These are phyloP conservation scores for Ephialtes manifestator DNA, from an alignment of 2,888 invertebrate genomes.

Conservation along the genomic window DNA sequence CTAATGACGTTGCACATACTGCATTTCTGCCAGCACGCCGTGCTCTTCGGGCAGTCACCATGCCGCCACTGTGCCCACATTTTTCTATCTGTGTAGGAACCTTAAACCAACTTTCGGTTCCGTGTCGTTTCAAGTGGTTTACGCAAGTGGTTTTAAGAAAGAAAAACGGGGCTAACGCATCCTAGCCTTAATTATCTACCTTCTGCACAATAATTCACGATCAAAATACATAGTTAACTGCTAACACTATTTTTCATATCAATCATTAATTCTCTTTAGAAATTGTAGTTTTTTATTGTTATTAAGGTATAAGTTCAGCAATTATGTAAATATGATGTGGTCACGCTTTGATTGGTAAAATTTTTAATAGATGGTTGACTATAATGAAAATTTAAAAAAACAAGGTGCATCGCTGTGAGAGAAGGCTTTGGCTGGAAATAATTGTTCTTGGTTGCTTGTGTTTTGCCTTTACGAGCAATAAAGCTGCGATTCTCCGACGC, in stretches of 20 bases:
- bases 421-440: slow-evolving; percentile 6
- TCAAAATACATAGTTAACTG: slow-evolving; percentile 2
- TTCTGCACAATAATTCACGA: not conserved
- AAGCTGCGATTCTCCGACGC: slow-evolving; percentile 3
- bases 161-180: not conserved
- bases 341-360: not conserved
- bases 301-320: not conserved
- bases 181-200: not conserved
- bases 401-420: not conserved
- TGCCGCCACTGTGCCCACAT: no score
- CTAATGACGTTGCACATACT: no score
- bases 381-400: not conserved
- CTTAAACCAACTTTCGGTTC: not conserved
- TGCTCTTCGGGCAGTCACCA: no score
- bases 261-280: not conserved
- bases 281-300: not conserved
- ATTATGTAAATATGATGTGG: not conserved
- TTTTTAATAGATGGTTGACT: not conserved
- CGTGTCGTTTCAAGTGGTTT: not conserved
- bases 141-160: not conserved
- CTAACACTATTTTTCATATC: not conserved
- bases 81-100: no score
- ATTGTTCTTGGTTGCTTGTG: not conserved
- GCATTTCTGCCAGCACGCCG: no score
- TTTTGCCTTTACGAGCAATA: slow-evolving; percentile 38